These are phyloP conservation scores for Eira barbara DNA, from an alignment of 2,113 vertebrate genomes.

Conservation along the genomic window DNA sequence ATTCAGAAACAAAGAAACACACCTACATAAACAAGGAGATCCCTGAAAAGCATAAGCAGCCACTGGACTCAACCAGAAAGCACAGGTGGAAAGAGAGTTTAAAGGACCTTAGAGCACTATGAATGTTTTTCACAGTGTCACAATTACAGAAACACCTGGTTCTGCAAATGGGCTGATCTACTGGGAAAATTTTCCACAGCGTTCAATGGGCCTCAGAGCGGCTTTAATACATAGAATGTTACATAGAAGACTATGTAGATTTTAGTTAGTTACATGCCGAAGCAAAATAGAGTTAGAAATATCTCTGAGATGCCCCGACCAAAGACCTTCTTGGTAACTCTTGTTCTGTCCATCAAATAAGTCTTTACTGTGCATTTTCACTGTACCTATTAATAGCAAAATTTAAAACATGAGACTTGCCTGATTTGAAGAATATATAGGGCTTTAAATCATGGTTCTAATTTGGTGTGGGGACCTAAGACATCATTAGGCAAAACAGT, in stretches of 20 bases:
- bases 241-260: not conserved
- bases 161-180: conserved; percentile 77
- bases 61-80: conserved; percentile 71
- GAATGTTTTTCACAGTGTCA: conserved; percentile 79
- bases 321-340: not conserved
- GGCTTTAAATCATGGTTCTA: not conserved
- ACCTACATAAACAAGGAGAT: conserved; percentile 85
- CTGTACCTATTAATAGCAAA: not conserved
- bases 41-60: conserved; percentile 69
- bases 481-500: conserved; percentile 4
- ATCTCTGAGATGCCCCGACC: not conserved
- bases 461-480: not conserved
- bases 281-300: not conserved
- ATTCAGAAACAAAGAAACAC: conserved; percentile 86
- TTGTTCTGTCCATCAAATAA: not conserved
- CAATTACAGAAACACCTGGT: conserved; percentile 84
- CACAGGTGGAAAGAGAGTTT: conserved; percentile 81
- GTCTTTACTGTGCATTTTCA: conserved; percentile 25
- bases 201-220: conserved; percentile 62
- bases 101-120: conserved; percentile 75
- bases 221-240: conserved; percentile 25
- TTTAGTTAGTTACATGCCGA: not conserved
- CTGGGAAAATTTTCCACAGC: conserved; percentile 74
- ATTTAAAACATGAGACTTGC: not conserved
- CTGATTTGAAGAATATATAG: not conserved